Percentiles rank a stretch among this genome's conserved stretches.
These are phyloP conservation scores for Poeciliopsis turrubarensis DNA, from an alignment of 2,113 vertebrate genomes.

Conservation along the genomic window DNA sequence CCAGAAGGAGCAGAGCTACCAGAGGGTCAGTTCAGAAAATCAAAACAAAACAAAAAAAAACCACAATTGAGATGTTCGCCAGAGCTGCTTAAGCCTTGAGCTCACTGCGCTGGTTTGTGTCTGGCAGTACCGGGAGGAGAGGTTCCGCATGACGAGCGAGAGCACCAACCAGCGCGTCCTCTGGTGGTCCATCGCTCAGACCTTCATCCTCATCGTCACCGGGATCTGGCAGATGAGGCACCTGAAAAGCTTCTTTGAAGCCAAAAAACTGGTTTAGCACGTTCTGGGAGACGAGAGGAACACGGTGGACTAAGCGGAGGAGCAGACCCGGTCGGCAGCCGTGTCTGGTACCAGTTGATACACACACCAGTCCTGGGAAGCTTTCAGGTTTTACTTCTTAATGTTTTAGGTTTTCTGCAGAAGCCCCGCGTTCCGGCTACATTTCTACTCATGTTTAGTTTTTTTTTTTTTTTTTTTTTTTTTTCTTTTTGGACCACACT, in stretches of 20 bases:
- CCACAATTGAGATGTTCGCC: neutral
- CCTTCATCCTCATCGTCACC: constrained; percentile 91
- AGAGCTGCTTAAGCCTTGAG: neutral
- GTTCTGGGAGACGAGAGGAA: neutral
- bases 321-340: constrained; percentile 25
- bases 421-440: neutral
- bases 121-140: constrained; percentile 90
- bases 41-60: neutral
- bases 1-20: constrained; percentile 97
- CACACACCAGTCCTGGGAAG: neutral
- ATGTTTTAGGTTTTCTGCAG: constrained; percentile 2
- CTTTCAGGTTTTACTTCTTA: neutral
- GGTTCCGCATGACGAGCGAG: constrained; percentile 94
- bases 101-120: neutral
- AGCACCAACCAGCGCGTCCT: constrained; percentile 96
- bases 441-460: constrained; percentile 4
- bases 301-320: constrained; percentile 21
- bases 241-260: constrained; percentile 96
- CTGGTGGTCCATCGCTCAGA: constrained; percentile 97
- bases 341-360: neutral
- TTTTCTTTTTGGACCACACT: constrained; percentile 11
- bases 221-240: constrained; percentile 98
- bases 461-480: neutral
- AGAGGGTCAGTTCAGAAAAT: constrained; percentile 82
- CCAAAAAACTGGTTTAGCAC: constrained; percentile 91